phyloP scores from a whole-genome alignment of 2,888 invertebrate genomes.

The Drosophila demipolita region DNA sequence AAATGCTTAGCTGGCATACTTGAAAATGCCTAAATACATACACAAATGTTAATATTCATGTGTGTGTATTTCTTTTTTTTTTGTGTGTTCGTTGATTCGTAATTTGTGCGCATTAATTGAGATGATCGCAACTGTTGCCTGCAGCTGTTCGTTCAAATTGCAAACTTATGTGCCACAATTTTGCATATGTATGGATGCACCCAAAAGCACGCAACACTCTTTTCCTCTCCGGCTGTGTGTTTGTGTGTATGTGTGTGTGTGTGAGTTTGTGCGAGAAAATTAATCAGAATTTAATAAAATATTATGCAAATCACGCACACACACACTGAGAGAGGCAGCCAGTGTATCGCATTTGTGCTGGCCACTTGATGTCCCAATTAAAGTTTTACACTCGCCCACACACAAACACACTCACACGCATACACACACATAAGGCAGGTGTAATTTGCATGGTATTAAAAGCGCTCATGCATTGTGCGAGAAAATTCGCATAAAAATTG shows the following conservation, averaged over 20 bases:
- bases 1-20: conserved; percentile 60
- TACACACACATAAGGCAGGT: conserved; percentile 49
- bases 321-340: conserved; percentile 29
- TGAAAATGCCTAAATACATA: conserved; percentile 38
- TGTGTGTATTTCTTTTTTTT: conserved; percentile 1
- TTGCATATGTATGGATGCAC: conserved; percentile 49
- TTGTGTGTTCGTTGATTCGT: conserved; percentile 59
- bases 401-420: conserved; percentile 12
- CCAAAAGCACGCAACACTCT: conserved; percentile 65
- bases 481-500: conserved; percentile 71
- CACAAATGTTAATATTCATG: background rate
- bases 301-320: conserved; percentile 62
- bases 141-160: conserved; percentile 47
- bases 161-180: conserved; percentile 33
- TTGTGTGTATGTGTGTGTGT: background rate
- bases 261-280: conserved; percentile 39
- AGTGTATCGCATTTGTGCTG: conserved; percentile 32
- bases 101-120: conserved; percentile 76
- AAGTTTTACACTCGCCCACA: conserved; percentile 62
- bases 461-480: conserved; percentile 66
- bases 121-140: conserved; percentile 57
- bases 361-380: conserved; percentile 80
- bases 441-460: conserved; percentile 70
- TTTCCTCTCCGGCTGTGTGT: conserved; percentile 25
- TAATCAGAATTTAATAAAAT: conserved; percentile 80